Evolutionary conservation across 1,140 invertebrate species (phyloP).

Genomic region (Drosophila tristis): DNA sequence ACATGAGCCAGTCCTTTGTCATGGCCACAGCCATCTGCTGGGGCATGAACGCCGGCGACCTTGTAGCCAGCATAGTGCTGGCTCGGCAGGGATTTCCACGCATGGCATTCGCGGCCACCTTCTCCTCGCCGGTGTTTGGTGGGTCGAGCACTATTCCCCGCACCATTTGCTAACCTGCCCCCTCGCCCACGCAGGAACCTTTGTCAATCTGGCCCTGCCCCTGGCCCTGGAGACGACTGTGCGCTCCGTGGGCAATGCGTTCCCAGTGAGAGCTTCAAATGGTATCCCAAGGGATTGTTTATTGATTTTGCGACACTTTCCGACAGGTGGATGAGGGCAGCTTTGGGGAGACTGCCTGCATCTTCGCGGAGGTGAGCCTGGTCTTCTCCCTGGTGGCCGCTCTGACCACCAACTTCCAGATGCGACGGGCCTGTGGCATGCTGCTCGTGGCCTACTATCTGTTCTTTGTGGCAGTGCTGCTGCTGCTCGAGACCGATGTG

Average conservation of each 20-base stretch:
- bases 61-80: conserved; percentile 15
- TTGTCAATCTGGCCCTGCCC: conserved; percentile 24
- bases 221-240: not conserved
- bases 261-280: not conserved
- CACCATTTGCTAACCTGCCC: too few species aligned
- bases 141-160: not conserved
- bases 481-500: conserved; percentile 15
- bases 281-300: fast-evolving
- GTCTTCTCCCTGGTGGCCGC: conserved; percentile 12
- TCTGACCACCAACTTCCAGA: conserved; percentile 27
- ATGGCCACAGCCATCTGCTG: conserved; percentile 15
- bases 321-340: conserved; percentile 2
- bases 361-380: conserved; percentile 27
- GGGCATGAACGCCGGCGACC: not conserved
- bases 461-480: not conserved
- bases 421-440: conserved; percentile 23
- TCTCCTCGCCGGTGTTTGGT: conserved; percentile 40
- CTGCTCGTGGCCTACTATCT: conserved; percentile 26
- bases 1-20: conserved; percentile 13
- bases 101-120: conserved; percentile 39
- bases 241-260: too few species aligned
- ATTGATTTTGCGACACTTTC: too few species aligned
- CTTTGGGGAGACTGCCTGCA: conserved; percentile 26
- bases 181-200: conserved; percentile 2
- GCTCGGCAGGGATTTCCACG: conserved; percentile 33